Evolutionary conservation across 2,113 vertebrate genomes (phyloP).

Genomic region (Dromiciops gliroides): DNA sequence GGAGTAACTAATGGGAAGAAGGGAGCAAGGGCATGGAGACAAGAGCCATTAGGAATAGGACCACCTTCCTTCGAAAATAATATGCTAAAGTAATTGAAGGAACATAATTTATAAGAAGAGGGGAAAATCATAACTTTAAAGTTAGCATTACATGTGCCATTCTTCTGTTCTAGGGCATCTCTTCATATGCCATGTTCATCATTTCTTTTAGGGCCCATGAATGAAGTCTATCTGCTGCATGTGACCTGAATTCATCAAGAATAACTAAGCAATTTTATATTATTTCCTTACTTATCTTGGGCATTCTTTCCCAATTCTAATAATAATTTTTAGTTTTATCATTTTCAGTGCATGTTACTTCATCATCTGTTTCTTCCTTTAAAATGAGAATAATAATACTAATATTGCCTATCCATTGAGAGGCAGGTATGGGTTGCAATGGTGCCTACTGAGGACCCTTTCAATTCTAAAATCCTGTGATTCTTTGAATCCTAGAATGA

Average conservation of each 20-base stretch:
- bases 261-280: background rate
- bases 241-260: background rate
- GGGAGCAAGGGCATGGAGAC: too few relatives aligned
- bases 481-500: background rate
- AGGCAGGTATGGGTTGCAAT: background rate
- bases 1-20: too few relatives aligned
- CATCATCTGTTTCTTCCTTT: background rate
- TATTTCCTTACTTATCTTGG: background rate
- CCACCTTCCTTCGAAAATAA: background rate
- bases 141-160: background rate
- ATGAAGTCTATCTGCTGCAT: background rate
- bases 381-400: background rate
- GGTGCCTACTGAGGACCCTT: background rate
- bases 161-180: background rate
- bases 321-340: background rate
- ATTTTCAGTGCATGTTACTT: background rate
- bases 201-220: background rate
- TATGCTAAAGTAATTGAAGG: background rate
- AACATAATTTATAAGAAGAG: background rate
- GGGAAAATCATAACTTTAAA: background rate
- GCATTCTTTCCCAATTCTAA: background rate
- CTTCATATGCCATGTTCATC: background rate
- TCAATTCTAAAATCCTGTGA: background rate
- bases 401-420: background rate
- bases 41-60: background rate